These are phyloP conservation scores for Geophilus truncorum DNA, from an alignment of 2,888 invertebrate genomes.

Conservation along the genomic window DNA sequence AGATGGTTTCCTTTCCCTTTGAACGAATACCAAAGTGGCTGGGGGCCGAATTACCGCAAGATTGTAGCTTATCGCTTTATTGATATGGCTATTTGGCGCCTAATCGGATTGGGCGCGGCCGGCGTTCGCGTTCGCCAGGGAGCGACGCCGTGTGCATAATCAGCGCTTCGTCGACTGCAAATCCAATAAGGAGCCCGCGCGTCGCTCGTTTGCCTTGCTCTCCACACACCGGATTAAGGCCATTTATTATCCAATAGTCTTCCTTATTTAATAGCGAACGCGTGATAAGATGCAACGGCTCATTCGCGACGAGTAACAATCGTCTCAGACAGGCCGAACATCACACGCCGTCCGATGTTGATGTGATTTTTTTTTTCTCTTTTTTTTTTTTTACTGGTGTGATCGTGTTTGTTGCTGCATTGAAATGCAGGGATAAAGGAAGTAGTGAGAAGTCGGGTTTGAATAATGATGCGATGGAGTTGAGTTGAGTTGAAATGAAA, in stretches of 20 bases:
- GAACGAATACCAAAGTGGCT: constrained; percentile 2
- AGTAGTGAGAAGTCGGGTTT: too few relatives aligned
- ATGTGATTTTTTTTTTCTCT: too few relatives aligned
- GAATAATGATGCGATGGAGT: too few relatives aligned
- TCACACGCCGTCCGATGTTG: too few relatives aligned
- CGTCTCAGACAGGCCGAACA: too few relatives aligned
- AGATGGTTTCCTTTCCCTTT: constrained; percentile 4
- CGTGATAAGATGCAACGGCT: constrained; percentile 12
- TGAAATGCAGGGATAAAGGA: too few relatives aligned
- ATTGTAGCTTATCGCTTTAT: constrained; percentile 35
- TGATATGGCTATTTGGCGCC: constrained; percentile 33
- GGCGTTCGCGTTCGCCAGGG: constrained; percentile 11
- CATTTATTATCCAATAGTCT: constrained; percentile 35
- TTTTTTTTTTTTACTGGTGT: too few relatives aligned
- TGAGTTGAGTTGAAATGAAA: too few relatives aligned
- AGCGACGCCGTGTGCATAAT: constrained; percentile 32
- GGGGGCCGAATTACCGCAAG: constrained; percentile 33
- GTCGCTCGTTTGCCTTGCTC: constrained; percentile 32
- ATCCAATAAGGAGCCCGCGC: constrained; percentile 33
- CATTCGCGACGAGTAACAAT: background rate
- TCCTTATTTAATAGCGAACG: constrained; percentile 15
- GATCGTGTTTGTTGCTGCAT: too few relatives aligned
- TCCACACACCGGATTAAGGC: constrained; percentile 30
- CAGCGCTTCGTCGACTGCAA: constrained; percentile 28
- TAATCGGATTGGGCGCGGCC: constrained; percentile 33